phyloP scores from a whole-genome alignment of 2,888 invertebrate species.

The Leucania comma region DNA sequence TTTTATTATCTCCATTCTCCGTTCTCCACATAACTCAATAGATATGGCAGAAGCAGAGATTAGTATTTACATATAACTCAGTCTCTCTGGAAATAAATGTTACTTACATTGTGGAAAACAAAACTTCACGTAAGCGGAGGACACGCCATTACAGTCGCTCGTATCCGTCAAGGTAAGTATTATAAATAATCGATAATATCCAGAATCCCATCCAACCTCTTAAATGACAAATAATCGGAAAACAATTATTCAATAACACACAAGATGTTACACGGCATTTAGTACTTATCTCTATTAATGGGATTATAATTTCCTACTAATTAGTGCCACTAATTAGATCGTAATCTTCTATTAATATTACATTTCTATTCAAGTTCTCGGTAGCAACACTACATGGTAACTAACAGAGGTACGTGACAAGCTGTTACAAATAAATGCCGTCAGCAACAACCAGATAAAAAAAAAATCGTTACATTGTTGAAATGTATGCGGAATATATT shows the following conservation, averaged over 20 bases:
- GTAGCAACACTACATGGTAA: conserved; percentile 10
- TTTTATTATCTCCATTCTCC: too few relatives aligned
- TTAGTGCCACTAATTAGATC: conserved; percentile 40
- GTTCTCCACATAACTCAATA: too few relatives aligned
- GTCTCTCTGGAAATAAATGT: too few relatives aligned
- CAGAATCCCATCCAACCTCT: background rate
- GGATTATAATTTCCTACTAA: conserved; percentile 38
- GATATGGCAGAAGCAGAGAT: background rate
- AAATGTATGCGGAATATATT: conserved; percentile 28
- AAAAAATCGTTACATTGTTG: conserved; percentile 25
- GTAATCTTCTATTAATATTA: conserved; percentile 25
- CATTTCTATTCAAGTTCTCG: conserved; percentile 26
- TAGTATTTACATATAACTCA: background rate
- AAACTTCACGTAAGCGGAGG: background rate
- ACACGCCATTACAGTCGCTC: too few relatives aligned
- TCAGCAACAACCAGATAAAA: conserved; percentile 21
- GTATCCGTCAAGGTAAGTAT: too few relatives aligned
- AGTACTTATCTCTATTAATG: conserved; percentile 23
- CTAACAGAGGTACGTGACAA: conserved; percentile 8
- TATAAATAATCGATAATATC: conserved; percentile 1
- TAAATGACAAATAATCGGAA: conserved; percentile 15
- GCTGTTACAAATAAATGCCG: background rate
- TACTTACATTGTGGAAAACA: background rate
- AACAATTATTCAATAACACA: conserved; percentile 26
- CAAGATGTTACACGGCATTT: conserved; percentile 31